phyloP scores from a whole-genome alignment of 2,888 invertebrate species.

The Chloroclysta siterata region DNA sequence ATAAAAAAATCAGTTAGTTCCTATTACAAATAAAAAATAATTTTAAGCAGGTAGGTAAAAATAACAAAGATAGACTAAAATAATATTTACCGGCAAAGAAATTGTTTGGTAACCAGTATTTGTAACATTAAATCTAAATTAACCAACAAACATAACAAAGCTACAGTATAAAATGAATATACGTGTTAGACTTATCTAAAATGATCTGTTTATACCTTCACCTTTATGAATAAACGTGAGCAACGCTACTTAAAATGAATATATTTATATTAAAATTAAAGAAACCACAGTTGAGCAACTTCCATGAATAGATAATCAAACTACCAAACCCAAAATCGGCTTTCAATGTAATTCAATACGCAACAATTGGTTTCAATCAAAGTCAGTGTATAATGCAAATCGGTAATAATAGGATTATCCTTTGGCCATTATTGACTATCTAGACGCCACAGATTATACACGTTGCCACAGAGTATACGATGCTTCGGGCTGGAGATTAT shows the following conservation, averaged over 20 bases:
- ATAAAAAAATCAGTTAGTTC: no score
- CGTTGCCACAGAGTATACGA: constrained; percentile 4
- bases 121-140: no score
- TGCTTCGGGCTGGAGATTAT: constrained; percentile 54
- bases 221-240: neutral
- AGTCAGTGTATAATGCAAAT: constrained; percentile 50
- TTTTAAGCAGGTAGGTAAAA: no score
- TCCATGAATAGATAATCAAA: constrained; percentile 27
- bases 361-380: constrained; percentile 45
- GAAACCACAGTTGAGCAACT: constrained; percentile 11
- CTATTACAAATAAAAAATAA: no score
- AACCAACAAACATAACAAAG: no score
- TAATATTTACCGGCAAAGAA: no score
- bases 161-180: neutral
- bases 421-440: constrained; percentile 67
- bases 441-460: constrained; percentile 46
- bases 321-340: constrained; percentile 30
- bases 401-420: constrained; percentile 62
- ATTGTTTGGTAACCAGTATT: neutral
- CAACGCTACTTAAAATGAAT: neutral
- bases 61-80: no score
- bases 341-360: constrained; percentile 39
- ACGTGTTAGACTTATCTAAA: neutral
- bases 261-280: constrained; percentile 12
- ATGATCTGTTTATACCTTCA: neutral